Evolutionary conservation across 2,888 invertebrate species (phyloP).

Genomic region (Hanleya hanleyi): DNA sequence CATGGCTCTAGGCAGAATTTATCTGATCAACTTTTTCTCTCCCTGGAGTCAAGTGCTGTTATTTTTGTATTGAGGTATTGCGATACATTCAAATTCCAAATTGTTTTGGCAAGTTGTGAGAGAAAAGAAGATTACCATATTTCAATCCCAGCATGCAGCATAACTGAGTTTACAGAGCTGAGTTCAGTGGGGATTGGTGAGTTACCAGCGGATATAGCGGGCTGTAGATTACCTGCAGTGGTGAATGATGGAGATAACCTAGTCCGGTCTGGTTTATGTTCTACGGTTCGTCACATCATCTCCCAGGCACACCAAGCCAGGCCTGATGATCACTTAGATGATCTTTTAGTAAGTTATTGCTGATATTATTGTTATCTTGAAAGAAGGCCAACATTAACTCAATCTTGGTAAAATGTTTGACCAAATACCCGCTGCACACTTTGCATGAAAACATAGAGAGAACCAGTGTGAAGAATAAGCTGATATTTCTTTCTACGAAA

Average conservation of each 20-base stretch:
- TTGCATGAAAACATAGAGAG: too few species aligned
- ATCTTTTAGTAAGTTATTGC: slow-evolving; percentile 56
- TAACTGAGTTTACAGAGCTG: not conserved
- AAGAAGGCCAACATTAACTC: too few species aligned
- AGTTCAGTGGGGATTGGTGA: slow-evolving; percentile 7
- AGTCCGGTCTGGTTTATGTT: slow-evolving; percentile 61
- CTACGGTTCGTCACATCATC: slow-evolving; percentile 55
- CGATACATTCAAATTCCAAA: not conserved
- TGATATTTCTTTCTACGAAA: too few species aligned
- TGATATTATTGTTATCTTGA: too few species aligned
- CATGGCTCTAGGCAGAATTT: too few species aligned
- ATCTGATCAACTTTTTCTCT: slow-evolving; percentile 24
- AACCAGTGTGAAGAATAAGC: too few species aligned
- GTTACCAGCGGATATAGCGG: slow-evolving; percentile 30
- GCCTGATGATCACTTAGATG: slow-evolving; percentile 43
- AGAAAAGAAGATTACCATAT: not conserved
- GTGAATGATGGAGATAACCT: slow-evolving; percentile 33
- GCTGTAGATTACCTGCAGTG: slow-evolving; percentile 45
- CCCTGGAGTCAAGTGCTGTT: slow-evolving; percentile 50
- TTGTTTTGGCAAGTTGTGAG: not conserved
- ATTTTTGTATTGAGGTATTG: slow-evolving; percentile 53
- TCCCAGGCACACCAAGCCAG: slow-evolving; percentile 34
- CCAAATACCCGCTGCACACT: too few species aligned
- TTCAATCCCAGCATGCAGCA: not conserved
- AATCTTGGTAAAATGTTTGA: too few species aligned